Evolutionary conservation across 2,113 vertebrate species (phyloP).

Genomic region (Motacilla alba): DNA sequence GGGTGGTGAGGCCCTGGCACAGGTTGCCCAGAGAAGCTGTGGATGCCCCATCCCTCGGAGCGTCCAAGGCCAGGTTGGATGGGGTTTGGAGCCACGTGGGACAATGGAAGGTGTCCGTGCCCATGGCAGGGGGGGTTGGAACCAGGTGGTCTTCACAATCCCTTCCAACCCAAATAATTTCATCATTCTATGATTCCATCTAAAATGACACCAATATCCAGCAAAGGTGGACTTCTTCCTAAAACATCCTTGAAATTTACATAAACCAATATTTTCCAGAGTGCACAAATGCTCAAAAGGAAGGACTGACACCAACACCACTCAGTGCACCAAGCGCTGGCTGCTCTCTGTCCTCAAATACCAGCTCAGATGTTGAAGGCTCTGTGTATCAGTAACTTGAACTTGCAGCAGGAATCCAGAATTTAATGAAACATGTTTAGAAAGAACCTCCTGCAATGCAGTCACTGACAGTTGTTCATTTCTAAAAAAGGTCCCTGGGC

Average conservation of each 20-base stretch:
- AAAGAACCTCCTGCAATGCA: background rate
- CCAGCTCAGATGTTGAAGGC: background rate
- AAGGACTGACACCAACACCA: background rate
- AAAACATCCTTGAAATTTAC: background rate
- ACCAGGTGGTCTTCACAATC: background rate
- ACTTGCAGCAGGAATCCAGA: background rate
- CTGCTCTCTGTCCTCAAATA: background rate
- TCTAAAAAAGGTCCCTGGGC: background rate
- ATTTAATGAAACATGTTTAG: rapidly evolving
- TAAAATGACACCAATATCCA: background rate
- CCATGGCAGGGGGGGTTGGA: background rate
- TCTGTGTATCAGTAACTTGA: background rate
- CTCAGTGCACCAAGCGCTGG: rapidly evolving
- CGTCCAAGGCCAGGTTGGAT: rapidly evolving
- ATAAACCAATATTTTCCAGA: background rate
- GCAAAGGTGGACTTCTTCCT: background rate
- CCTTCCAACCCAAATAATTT: background rate
- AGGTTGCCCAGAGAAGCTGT: background rate
- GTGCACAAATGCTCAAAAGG: background rate
- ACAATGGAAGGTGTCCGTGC: background rate
- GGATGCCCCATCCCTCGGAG: background rate
- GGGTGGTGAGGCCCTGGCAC: background rate
- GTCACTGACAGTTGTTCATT: background rate
- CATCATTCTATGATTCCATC: background rate
- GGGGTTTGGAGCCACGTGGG: background rate